Conservation (phyloP, 2,113 vertebrate genomes). For the Grammomys dolichurus region DNA sequence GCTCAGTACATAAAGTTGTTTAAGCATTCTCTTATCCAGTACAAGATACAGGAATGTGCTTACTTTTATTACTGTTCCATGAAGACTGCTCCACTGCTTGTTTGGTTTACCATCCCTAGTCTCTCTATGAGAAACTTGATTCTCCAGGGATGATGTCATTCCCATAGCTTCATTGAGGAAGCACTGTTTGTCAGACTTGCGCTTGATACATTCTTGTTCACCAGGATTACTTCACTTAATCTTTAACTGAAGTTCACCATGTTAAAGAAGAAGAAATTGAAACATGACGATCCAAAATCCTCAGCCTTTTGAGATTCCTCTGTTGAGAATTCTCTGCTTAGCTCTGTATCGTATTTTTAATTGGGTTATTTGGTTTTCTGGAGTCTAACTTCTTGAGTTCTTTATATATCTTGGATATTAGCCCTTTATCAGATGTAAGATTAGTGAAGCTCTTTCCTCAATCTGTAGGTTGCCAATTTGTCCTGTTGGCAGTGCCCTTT, state of each 20-base stretch:
- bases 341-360: no score
- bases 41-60: neutral
- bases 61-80: neutral
- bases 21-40: neutral
- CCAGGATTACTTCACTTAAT: conserved; percentile 40
- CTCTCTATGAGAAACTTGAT: conserved; percentile 23
- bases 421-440: no score
- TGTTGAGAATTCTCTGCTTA: no score
- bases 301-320: no score
- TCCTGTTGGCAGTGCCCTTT: no score
- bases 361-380: no score
- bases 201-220: neutral
- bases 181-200: neutral
- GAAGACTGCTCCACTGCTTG: neutral
- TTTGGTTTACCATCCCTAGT: neutral
- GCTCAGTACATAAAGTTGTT: neutral
- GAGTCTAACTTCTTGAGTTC: no score
- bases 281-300: neutral
- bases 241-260: neutral
- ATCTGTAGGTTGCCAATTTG: no score
- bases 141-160: neutral
- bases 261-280: neutral
- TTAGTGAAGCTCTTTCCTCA: no score
- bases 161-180: neutral
- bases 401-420: no score